phyloP scores from a whole-genome alignment of 2,888 invertebrate genomes.

The Microplitis manilae region DNA sequence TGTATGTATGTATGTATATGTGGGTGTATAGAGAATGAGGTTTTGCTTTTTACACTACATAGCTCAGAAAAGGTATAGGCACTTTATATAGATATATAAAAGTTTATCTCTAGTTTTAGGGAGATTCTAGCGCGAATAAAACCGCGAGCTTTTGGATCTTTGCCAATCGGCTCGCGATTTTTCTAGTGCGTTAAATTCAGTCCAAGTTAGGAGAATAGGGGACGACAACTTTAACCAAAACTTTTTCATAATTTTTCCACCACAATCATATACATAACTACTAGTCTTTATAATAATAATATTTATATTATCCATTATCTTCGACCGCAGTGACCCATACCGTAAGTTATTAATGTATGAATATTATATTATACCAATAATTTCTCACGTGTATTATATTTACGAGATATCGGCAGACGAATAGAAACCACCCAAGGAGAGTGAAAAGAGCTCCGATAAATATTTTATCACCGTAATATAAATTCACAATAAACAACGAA shows the following conservation, averaged over 20 bases:
- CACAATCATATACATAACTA: neutral
- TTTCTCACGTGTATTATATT: neutral
- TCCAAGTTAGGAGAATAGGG: neutral
- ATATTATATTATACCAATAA: neutral
- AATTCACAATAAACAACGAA: neutral
- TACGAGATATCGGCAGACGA: neutral
- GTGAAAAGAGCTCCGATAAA: neutral
- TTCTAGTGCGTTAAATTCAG: constrained; percentile 8
- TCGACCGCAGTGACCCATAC: neutral
- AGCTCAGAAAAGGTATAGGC: neutral
- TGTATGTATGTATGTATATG: neutral
- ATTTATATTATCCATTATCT: too few species aligned
- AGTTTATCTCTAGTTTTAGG: constrained; percentile 25
- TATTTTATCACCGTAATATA: neutral
- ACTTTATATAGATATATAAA: constrained; percentile 4
- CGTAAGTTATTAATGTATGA: neutral
- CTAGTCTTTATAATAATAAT: too few species aligned
- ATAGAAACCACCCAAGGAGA: neutral
- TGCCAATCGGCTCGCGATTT: constrained; percentile 29
- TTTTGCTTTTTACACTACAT: constrained; percentile 6
- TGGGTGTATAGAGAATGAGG: neutral
- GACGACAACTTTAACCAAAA: neutral
- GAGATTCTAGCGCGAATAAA: constrained; percentile 8
- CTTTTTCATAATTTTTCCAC: neutral
- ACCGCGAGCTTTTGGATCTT: constrained; percentile 19